These are phyloP conservation scores for Sitobion miscanthi DNA, from an alignment of 1,140 invertebrate species.

Conservation along the genomic window DNA sequence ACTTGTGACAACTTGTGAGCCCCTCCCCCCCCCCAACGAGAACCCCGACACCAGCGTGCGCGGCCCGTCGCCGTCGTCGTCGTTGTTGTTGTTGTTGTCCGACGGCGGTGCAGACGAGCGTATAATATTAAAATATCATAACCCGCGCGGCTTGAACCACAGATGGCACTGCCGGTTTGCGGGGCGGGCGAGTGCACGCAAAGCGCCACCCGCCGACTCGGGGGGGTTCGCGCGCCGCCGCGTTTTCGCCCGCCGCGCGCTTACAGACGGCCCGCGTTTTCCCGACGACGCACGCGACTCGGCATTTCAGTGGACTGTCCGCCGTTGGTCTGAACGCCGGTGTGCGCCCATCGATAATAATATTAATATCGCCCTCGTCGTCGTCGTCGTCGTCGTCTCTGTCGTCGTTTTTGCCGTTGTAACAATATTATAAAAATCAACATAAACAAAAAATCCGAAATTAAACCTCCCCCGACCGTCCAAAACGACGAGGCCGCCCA, in stretches of 20 bases:
- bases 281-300: neutral
- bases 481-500: too few species aligned
- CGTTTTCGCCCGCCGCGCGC: neutral
- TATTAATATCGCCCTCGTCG: neutral
- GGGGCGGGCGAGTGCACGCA: neutral
- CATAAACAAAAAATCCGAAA: too few species aligned
- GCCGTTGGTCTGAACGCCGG: slow-evolving; percentile 21
- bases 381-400: neutral
- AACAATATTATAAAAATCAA: too few species aligned
- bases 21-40: too few species aligned
- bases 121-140: neutral
- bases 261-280: neutral
- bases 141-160: neutral
- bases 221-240: neutral
- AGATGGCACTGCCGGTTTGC: slow-evolving; percentile 1
- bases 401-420: neutral
- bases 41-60: too few species aligned
- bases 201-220: neutral
- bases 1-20: too few species aligned
- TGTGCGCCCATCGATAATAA: neutral
- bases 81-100: too few species aligned
- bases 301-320: slow-evolving; percentile 29
- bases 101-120: too few species aligned
- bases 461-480: too few species aligned
- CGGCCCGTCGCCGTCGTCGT: too few species aligned